A percentile compares a stretch with the other conserved stretches of the same genome.
Conservation (phyloP, 2,797 vertebrate genomes). For the Apogon hyalosoma region DNA sequence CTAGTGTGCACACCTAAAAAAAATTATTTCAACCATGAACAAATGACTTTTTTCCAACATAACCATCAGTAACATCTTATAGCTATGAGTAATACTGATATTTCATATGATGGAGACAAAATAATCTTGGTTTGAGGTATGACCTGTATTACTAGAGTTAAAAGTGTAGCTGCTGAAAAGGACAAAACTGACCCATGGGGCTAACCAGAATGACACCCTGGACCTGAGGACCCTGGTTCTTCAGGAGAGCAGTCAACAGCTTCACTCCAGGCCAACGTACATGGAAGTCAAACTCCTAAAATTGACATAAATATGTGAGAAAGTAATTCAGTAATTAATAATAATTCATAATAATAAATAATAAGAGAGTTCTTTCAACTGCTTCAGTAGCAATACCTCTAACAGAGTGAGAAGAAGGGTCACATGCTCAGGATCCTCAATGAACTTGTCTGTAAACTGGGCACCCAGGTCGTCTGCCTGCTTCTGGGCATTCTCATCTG, state of each 20-base stretch:
- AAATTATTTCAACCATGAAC: too few relatives aligned
- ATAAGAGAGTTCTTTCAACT: not conserved
- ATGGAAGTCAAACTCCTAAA: constrained; percentile 98
- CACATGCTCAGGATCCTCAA: constrained; percentile 93
- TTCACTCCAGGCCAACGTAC: constrained; percentile 98
- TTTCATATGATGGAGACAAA: too few relatives aligned
- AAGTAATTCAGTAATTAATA: not conserved
- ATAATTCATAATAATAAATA: too few relatives aligned
- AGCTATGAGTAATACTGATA: too few relatives aligned
- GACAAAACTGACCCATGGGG: constrained; percentile 92
- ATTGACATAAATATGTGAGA: constrained; percentile 5
- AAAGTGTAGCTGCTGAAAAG: not conserved
- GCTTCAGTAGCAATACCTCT: constrained; percentile 85
- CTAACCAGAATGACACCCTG: constrained; percentile 96
- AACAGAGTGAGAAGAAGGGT: constrained; percentile 92
- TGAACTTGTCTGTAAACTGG: constrained; percentile 94
- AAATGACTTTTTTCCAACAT: too few relatives aligned
- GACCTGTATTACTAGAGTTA: too few relatives aligned
- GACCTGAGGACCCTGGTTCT: constrained; percentile 91
- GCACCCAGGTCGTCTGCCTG: constrained; percentile 92
- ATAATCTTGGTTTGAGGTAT: too few relatives aligned
- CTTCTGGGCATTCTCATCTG: constrained; percentile 93
- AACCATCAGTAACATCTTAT: too few relatives aligned
- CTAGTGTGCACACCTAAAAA: too few relatives aligned
- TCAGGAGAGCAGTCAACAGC: constrained; percentile 92